Percentiles rank a stretch among this genome's conserved stretches.
Conservation (phyloP, 2,888 invertebrate species). For the Anagyrus pseudococci region DNA sequence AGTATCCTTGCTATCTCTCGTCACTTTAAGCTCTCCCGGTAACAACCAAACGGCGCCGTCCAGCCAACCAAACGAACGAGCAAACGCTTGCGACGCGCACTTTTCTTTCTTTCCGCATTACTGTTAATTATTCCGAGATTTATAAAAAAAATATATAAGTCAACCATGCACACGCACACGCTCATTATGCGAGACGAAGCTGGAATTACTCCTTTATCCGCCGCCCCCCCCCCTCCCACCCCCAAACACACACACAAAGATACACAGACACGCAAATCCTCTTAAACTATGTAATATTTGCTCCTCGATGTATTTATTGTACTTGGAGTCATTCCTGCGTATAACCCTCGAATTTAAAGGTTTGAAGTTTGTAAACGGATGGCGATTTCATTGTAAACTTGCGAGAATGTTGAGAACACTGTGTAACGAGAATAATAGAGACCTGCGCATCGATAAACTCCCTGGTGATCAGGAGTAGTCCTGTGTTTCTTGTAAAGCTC, state of each 20-base stretch:
- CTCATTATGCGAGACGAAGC: constrained; percentile 23
- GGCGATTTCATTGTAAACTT: constrained; percentile 24
- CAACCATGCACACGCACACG: constrained; percentile 32
- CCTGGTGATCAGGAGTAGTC: constrained; percentile 18
- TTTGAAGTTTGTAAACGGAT: constrained; percentile 20
- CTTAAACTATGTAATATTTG: constrained; percentile 34
- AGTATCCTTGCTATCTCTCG: no score
- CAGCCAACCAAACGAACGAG: no score
- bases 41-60: no score
- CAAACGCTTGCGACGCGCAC: no score
- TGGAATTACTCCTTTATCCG: no score
- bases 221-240: no score
- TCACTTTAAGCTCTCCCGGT: no score
- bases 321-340: constrained; percentile 46
- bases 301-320: constrained; percentile 45
- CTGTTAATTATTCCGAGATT: no score
- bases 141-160: constrained; percentile 5
- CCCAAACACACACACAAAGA: neutral
- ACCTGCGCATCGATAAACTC: constrained; percentile 19
- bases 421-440: constrained; percentile 25
- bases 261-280: neutral
- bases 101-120: no score
- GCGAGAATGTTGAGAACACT: constrained; percentile 18
- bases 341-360: constrained; percentile 37
- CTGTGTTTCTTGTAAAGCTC: constrained; percentile 22